Evolutionary conservation across 1,140 invertebrate species (phyloP).

Genomic region (Drosophila cardini): DNA sequence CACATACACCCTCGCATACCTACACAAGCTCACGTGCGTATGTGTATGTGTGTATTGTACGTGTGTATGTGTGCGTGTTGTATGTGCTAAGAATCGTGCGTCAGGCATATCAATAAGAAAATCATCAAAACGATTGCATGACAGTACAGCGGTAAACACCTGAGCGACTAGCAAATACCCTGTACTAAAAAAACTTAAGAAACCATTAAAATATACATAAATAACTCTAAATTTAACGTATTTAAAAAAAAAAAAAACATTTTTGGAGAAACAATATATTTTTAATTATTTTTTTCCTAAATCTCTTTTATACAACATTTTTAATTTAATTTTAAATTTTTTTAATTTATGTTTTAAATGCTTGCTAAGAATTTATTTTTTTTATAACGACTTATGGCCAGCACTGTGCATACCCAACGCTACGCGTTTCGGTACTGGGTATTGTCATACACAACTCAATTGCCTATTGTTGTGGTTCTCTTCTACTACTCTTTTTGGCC

Average conservation of each 20-base stretch:
- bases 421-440: conserved; percentile 34
- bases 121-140: conserved; percentile 56
- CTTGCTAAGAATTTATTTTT: too few species aligned
- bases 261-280: too few species aligned
- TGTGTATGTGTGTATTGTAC: background rate
- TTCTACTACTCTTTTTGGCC: conserved; percentile 33
- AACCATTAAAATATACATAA: background rate
- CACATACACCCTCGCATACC: conserved; percentile 21
- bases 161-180: conserved; percentile 31
- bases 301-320: too few species aligned
- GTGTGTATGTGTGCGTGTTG: background rate
- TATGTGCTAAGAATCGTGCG: conserved; percentile 45
- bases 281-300: too few species aligned
- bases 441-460: conserved; percentile 35
- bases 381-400: too few species aligned
- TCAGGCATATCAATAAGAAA: conserved; percentile 76
- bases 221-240: too few species aligned
- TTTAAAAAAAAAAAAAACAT: too few species aligned
- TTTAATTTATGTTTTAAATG: too few species aligned
- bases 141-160: conserved; percentile 1
- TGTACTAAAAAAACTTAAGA: background rate
- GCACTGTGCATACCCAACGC: background rate
- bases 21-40: conserved; percentile 3
- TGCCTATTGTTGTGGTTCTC: conserved; percentile 13
- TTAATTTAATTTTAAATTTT: too few species aligned